These are phyloP conservation scores for Neodiprion pinetum DNA, from an alignment of 1,140 invertebrate genomes.

Conservation along the genomic window DNA sequence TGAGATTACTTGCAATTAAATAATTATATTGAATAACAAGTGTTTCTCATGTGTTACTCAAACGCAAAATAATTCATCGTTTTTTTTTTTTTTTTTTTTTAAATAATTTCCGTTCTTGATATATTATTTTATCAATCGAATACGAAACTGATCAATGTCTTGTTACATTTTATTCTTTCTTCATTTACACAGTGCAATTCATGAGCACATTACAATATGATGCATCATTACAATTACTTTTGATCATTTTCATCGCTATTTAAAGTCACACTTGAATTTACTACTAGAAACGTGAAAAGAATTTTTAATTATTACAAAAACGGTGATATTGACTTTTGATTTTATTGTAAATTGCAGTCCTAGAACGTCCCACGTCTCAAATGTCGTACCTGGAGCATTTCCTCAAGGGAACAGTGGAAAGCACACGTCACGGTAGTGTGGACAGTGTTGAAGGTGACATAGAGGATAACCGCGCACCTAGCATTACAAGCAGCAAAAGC, in stretches of 20 bases:
- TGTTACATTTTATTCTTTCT: not conserved
- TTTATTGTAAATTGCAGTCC: slow-evolving; percentile 68
- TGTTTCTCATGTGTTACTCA: no score
- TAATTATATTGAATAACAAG: no score
- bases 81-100: not conserved
- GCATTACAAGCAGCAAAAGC: slow-evolving; percentile 82
- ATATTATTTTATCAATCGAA: not conserved
- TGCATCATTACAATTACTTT: no score
- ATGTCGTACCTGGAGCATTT: slow-evolving; percentile 91
- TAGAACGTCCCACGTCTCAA: slow-evolving; percentile 85
- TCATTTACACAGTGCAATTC: not conserved
- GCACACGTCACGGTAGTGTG: slow-evolving; percentile 67
- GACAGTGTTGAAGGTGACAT: slow-evolving; percentile 80
- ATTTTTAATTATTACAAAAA: no score
- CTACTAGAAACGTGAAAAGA: no score
- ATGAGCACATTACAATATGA: not conserved
- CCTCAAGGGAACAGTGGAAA: slow-evolving; percentile 75
- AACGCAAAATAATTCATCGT: not conserved
- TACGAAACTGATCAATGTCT: not conserved
- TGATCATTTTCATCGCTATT: no score
- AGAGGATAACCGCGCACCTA: slow-evolving; percentile 78
- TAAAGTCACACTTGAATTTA: no score
- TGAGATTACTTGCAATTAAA: not conserved
- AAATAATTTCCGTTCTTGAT: not conserved
- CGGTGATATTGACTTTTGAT: not conserved